These are phyloP conservation scores for Acleris emargana DNA, from an alignment of 2,888 invertebrate genomes.

Conservation along the genomic window DNA sequence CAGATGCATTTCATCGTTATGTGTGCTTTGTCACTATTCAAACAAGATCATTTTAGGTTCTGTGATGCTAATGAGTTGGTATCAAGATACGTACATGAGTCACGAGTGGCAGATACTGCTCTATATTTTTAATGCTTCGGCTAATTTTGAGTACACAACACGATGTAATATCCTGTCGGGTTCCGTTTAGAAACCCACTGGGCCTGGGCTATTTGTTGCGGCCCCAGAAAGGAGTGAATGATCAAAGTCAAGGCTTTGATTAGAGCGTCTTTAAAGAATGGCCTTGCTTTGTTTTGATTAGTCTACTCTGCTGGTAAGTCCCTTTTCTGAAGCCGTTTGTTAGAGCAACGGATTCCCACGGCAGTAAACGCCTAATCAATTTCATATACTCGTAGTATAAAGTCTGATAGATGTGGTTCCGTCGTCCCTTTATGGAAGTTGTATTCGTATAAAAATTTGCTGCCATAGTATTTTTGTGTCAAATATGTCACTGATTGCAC, in stretches of 20 bases:
- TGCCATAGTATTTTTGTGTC: too few species aligned
- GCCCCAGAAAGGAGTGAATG: background rate
- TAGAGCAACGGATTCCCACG: background rate
- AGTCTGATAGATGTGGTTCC: background rate
- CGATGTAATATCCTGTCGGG: background rate
- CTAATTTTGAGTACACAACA: background rate
- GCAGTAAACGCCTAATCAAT: background rate
- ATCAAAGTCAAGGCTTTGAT: too few species aligned
- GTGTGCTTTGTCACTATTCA: conserved; percentile 29
- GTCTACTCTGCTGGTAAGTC: too few species aligned
- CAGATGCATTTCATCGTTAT: conserved; percentile 22
- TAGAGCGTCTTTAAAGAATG: too few species aligned
- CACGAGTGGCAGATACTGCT: conserved; percentile 17
- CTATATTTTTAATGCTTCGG: conserved; percentile 12
- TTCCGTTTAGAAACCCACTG: background rate
- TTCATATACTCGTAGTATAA: background rate
- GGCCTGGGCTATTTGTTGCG: background rate
- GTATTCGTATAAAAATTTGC: background rate
- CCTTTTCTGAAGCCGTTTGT: too few species aligned
- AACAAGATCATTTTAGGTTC: conserved; percentile 29
- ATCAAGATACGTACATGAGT: conserved; percentile 17
- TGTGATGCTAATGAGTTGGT: conserved; percentile 25
- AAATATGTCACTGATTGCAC: too few species aligned
- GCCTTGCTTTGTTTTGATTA: too few species aligned
- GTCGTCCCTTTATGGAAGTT: background rate